Evolutionary conservation across 1,140 invertebrate species (phyloP), one percentile per base, ranked within the genome.

Genomic region (Sycophila sp.): DNA sequence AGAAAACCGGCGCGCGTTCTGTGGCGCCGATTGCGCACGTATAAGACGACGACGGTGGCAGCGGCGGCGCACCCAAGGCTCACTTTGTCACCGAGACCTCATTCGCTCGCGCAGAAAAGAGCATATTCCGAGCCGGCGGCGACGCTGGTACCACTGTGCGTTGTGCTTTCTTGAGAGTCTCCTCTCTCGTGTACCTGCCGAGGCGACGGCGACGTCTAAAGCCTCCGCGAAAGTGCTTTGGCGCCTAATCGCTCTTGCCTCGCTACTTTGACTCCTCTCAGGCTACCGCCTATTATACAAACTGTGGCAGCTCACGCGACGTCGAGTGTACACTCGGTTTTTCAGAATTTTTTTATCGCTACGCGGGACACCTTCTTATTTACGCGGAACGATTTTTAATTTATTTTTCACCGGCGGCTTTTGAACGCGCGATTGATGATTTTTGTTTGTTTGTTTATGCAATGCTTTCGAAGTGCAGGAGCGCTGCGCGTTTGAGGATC

Each of bases 31-130:
- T 77, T 76, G 75, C 72, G 62, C 72, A 75, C 38, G 38, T n/a
- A n/a, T n/a, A n/a, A 55, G 72, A 63, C 34, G 4, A 17, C 17
- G 1, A 22, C 32, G 7, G 11, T 7, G 15, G 22, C 1, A n/a
- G 38, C 17, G 45, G 40, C 22, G 76, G 74, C 77, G 75, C 78
- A 76, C 75, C 76, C 78, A 79, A 82, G 76, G 75, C 73, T 81
- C 76, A 71, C 77, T 79, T 76, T 82, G 79, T 81, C 80, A 80
- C 74, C 76, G 73, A 80, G 77, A 73, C 73, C 75, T 81, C 80
- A 76, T 66, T 75, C 56, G 47, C 32, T 30, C 58, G 63, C 56
- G 59, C 58, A 53, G 58, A 24, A 69, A 72, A 69, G 69, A 69
- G 66, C 68, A 60, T 36, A 64, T 36, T 51, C 22, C 22, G 7